These are phyloP conservation scores for Lepus americanus DNA, from an alignment of 2,113 vertebrate species.

Conservation along the genomic window DNA sequence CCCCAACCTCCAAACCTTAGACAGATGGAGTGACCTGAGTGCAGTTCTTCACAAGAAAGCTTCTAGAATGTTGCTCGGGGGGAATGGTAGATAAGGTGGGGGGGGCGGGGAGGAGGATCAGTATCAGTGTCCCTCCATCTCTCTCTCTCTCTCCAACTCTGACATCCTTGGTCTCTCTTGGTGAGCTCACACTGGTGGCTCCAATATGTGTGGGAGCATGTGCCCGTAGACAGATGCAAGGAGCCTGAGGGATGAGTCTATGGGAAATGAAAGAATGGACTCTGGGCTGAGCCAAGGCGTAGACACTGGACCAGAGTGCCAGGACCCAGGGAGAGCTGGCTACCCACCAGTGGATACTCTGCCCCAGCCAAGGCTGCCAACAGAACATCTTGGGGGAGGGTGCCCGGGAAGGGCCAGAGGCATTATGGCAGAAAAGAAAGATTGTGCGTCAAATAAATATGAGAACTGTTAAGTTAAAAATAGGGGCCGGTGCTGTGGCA, in stretches of 20 bases:
- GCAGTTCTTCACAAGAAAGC: neutral
- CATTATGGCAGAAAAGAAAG: neutral
- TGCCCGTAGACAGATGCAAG: neutral
- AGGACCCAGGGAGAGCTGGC: conserved; percentile 22
- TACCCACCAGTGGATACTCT: neutral
- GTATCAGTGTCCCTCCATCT: neutral
- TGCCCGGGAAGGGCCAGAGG: neutral
- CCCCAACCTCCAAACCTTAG: neutral
- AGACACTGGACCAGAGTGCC: neutral
- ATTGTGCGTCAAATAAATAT: conserved; percentile 17
- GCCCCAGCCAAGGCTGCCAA: neutral
- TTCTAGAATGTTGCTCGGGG: conserved; percentile 17
- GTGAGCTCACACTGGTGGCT: neutral
- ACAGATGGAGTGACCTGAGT: neutral
- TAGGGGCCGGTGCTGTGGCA: neutral
- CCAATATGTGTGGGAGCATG: neutral
- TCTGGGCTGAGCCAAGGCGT: neutral
- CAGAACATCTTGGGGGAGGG: neutral
- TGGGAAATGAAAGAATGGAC: neutral
- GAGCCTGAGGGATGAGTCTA: neutral
- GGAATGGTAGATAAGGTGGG: conserved; percentile 22
- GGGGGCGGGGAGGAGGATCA: neutral
- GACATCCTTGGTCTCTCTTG: neutral
- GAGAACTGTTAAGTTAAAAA: conserved; percentile 51
- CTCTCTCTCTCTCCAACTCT: neutral